Evolutionary conservation across 2,113 vertebrate species (phyloP).

Genomic region (Perca schrenkii): DNA sequence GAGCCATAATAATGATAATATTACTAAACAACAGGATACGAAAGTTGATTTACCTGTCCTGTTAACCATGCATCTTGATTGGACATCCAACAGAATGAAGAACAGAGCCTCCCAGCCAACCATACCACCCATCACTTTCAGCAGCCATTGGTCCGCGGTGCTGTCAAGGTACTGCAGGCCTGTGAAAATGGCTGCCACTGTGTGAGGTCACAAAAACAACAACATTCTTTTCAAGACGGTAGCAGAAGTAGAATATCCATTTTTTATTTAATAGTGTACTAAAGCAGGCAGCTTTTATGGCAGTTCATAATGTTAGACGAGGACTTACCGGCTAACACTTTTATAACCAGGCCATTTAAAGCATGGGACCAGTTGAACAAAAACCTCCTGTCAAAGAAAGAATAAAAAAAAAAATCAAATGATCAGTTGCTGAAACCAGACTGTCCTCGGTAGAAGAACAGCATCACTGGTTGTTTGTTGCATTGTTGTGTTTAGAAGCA

Average conservation of each 20-base stretch:
- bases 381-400: constrained; percentile 73
- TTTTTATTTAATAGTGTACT: neutral
- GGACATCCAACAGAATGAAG: constrained; percentile 66
- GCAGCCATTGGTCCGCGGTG: constrained; percentile 69
- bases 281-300: neutral
- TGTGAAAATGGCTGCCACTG: constrained; percentile 85
- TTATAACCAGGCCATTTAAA: constrained; percentile 74
- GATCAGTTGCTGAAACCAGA: neutral
- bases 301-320: neutral
- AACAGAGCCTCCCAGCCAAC: constrained; percentile 81
- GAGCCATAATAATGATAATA: no score
- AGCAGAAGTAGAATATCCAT: neutral
- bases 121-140: constrained; percentile 84
- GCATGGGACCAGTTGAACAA: constrained; percentile 81
- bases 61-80: constrained; percentile 45
- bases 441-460: neutral
- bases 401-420: neutral
- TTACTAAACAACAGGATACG: neutral
- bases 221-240: neutral
- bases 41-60: constrained; percentile 48
- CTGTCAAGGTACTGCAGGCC: constrained; percentile 77
- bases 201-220: neutral
- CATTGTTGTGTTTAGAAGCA: no score
- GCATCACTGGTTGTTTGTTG: neutral
- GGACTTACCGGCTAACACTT: constrained; percentile 80